Evolutionary conservation across 2,113 vertebrate species (phyloP).

Genomic region (Climacteris rufus): DNA sequence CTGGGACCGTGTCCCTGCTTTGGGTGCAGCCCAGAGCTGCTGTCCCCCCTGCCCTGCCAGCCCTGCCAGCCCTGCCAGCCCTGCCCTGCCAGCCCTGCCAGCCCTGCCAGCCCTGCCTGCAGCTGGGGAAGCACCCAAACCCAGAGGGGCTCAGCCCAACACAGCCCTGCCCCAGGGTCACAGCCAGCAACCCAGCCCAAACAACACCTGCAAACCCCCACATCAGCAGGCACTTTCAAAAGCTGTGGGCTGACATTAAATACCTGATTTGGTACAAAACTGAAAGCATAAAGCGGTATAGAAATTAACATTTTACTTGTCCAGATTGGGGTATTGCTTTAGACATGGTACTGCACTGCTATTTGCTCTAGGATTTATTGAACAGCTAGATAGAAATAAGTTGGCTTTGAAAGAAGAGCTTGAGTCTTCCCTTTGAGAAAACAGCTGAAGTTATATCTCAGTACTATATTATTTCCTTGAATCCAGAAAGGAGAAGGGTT

Average conservation of each 20-base stretch:
- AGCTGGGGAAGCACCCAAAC: neutral
- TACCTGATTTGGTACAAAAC: neutral
- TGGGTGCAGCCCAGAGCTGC: rapidly evolving
- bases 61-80: too few relatives aligned
- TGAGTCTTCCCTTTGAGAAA: slow-evolving; percentile 10
- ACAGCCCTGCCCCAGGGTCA: too few relatives aligned
- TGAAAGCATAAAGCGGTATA: neutral
- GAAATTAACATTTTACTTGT: slow-evolving; percentile 24
- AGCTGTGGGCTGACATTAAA: neutral
- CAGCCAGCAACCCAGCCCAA: neutral
- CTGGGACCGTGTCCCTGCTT: rapidly evolving
- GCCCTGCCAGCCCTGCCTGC: too few relatives aligned
- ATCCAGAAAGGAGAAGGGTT: neutral
- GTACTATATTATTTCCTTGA: neutral
- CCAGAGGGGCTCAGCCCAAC: too few relatives aligned
- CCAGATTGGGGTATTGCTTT: neutral
- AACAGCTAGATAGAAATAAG: neutral
- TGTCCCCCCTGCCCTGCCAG: neutral
- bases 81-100: too few relatives aligned
- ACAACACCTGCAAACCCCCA: neutral
- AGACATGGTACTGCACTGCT: neutral
- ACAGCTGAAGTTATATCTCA: neutral
- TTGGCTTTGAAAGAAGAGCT: neutral
- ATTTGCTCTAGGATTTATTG: slow-evolving; percentile 39
- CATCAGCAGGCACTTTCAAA: neutral